These are phyloP conservation scores for Lithodes maja DNA, from an alignment of 2,888 invertebrate species.

Conservation along the genomic window DNA sequence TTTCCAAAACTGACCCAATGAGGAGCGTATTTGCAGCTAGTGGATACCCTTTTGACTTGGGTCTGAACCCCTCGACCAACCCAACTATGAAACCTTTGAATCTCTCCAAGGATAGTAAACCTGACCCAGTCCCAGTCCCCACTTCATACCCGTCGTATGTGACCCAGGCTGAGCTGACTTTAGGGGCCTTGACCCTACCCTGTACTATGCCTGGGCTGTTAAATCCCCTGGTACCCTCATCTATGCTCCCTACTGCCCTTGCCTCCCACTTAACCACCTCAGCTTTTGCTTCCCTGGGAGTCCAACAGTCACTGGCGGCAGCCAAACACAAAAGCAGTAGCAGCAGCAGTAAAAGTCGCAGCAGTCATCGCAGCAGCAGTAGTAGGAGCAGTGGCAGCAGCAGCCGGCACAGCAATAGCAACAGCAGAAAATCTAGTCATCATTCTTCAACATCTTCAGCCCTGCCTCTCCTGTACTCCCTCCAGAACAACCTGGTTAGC, in stretches of 20 bases:
- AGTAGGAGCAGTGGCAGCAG: slow-evolving; percentile 33
- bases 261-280: slow-evolving; percentile 53
- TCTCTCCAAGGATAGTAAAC: slow-evolving; percentile 57
- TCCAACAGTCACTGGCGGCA: slow-evolving; percentile 42
- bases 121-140: neutral
- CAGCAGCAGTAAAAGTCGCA: slow-evolving; percentile 35
- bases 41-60: slow-evolving; percentile 51
- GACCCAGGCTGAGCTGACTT: slow-evolving; percentile 38
- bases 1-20: slow-evolving; percentile 58
- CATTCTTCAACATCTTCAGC: neutral
- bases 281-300: slow-evolving; percentile 48
- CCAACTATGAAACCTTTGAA: slow-evolving; percentile 53
- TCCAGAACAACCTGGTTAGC: slow-evolving; percentile 47
- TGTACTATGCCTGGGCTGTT: slow-evolving; percentile 52
- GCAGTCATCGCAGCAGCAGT: slow-evolving; percentile 37
- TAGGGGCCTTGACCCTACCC: slow-evolving; percentile 39
- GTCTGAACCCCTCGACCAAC: slow-evolving; percentile 21
- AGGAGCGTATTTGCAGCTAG: slow-evolving; percentile 44
- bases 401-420: slow-evolving; percentile 29
- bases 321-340: slow-evolving; percentile 36
- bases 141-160: neutral
- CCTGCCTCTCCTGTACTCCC: slow-evolving; percentile 56
- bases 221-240: slow-evolving; percentile 42
- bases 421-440: slow-evolving; percentile 53
- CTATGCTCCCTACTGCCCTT: slow-evolving; percentile 54